A percentile compares a stretch with the other conserved stretches of the same genome.
These are phyloP conservation scores for Philereme vetulata DNA, from an alignment of 2,888 invertebrate genomes.

Conservation along the genomic window DNA sequence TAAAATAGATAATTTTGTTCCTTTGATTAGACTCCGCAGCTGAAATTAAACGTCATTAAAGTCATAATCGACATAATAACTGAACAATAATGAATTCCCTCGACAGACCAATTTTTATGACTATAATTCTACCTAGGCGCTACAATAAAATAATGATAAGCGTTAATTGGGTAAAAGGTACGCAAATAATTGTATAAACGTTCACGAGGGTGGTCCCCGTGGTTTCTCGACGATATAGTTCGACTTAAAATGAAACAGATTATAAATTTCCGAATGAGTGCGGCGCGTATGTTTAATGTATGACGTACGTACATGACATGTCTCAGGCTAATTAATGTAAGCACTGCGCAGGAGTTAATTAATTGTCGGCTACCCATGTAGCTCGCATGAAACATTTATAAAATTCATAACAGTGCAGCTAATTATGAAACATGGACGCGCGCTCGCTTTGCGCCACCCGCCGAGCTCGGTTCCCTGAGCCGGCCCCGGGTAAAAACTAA, in stretches of 20 bases:
- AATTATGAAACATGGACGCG: constrained; percentile 75
- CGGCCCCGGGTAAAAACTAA: constrained; percentile 62
- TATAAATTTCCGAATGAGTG: constrained; percentile 61
- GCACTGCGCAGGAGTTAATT: constrained; percentile 76
- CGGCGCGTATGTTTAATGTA: constrained; percentile 66
- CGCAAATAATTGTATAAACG: constrained; percentile 49
- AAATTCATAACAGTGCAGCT: constrained; percentile 77
- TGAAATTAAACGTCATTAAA: constrained; percentile 70
- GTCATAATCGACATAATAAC: constrained; percentile 52
- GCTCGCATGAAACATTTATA: constrained; percentile 80
- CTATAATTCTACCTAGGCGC: constrained; percentile 46
- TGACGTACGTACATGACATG: constrained; percentile 70
- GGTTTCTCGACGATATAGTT: constrained; percentile 44
- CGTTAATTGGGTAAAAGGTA: constrained; percentile 55
- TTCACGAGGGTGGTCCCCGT: constrained; percentile 59
- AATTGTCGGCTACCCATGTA: constrained; percentile 74
- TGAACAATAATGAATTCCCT: constrained; percentile 49
- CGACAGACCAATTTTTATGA: constrained; percentile 51
- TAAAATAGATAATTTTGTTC: constrained; percentile 27
- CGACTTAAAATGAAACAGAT: constrained; percentile 56
- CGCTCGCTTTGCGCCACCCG: constrained; percentile 72
- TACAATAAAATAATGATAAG: constrained; percentile 61
- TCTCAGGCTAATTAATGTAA: constrained; percentile 76
- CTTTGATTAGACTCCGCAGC: constrained; percentile 35
- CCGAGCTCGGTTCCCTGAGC: constrained; percentile 56